Conservation (phyloP, 2,888 invertebrate genomes). For the Asteroscopus sphinx region DNA sequence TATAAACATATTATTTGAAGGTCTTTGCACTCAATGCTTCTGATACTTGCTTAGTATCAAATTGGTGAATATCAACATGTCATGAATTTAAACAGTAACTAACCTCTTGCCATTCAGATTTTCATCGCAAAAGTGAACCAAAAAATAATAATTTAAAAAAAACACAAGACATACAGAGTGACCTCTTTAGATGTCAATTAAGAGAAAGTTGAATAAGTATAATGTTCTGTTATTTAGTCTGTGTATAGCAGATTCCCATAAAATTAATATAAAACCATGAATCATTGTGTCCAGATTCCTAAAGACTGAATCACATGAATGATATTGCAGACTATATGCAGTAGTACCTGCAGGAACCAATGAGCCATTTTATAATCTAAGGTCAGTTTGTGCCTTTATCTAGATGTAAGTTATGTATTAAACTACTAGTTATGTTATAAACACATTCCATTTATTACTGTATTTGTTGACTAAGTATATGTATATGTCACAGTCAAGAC, state of each 20-base stretch:
- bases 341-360: slow-evolving; percentile 80
- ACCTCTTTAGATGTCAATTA: too few relatives aligned
- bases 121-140: too few relatives aligned
- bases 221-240: too few relatives aligned
- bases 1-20: slow-evolving; percentile 6
- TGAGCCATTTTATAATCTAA: slow-evolving; percentile 78
- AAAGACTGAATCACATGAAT: slow-evolving; percentile 39
- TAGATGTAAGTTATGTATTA: slow-evolving; percentile 59
- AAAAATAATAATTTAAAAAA: too few relatives aligned
- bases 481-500: not conserved
- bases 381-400: slow-evolving; percentile 73
- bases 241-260: too few relatives aligned
- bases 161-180: too few relatives aligned
- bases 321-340: slow-evolving; percentile 60
- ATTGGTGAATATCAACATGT: not conserved
- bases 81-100: not conserved
- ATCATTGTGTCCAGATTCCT: slow-evolving; percentile 26
- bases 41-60: not conserved
- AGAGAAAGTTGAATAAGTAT: too few relatives aligned
- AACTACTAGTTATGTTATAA: too few relatives aligned
- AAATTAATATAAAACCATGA: slow-evolving; percentile 12
- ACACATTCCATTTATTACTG: slow-evolving; percentile 74
- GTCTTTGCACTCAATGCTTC: not conserved
- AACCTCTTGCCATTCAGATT: too few relatives aligned
- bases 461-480: slow-evolving; percentile 3